Evolutionary conservation across 1,140 invertebrate genomes (phyloP), one percentile per base, ranked within the genome.

Genomic region (Drosophila setifemur): DNA sequence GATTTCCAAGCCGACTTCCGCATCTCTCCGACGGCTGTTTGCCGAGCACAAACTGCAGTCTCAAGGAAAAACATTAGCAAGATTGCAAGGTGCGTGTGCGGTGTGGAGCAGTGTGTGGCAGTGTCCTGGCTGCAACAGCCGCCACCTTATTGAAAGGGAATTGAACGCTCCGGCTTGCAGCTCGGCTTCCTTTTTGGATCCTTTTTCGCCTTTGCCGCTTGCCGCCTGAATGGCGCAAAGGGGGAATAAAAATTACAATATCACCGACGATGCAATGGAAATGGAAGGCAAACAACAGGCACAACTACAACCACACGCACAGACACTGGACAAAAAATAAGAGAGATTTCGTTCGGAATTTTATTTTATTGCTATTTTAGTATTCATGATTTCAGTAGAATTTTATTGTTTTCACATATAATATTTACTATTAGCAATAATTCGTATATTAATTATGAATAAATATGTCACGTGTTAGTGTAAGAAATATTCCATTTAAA

Each of bases 191-290:
- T 49, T 52, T 61, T 52, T 61, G 53, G 19, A 45, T 44, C 23
- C 45, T 50, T 50, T 39, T 42, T 39, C 31, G 60, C 63, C 68
- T 61, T 67, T 57, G 43, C 53, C 40, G 60, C 57, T 47, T 79
- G 49, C 58, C 70, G 55, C 70, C 73, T 85, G 75, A 85, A 73
- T 66, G 58, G 58, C 58, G 49, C 60, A 73, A 85, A 73, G 67
- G n/a, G 67, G 75, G 60, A 86, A 85, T 81, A 86, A 85, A 85
- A 86, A 85, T 85, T 86, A 85, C 79, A 85, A 85, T 85, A 85
- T 86, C 74, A 71, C 29, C 44, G 42, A 57, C 54, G 58, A 64
- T 66, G 69, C 49, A 73, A 73, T 73, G 70, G 50, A 49, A 81
- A 61, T 69, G 64, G 75, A 78, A 67, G 48, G 61, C 58, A 76